Percentiles rank a stretch among this genome's conserved stretches.
These are phyloP conservation scores for Neosilurus hyrtlii DNA, from an alignment of 2,797 vertebrate genomes.

Conservation along the genomic window DNA sequence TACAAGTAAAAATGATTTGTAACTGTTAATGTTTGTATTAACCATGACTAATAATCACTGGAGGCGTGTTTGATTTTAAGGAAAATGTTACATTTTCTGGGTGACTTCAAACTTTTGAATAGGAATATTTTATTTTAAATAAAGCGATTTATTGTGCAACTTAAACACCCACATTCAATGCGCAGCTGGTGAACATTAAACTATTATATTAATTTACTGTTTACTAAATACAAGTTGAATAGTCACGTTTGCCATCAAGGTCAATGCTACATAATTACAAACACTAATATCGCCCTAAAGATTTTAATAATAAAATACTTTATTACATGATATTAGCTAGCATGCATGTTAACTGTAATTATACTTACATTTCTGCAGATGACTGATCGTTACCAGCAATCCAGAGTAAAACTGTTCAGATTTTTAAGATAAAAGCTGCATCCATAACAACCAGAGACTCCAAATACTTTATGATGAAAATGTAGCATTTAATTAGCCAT, in stretches of 20 bases:
- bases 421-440: too few species aligned
- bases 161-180: background rate
- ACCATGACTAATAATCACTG: too few species aligned
- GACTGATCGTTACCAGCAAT: background rate
- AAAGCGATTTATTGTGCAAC: background rate
- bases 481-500: background rate
- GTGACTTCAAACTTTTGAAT: too few species aligned
- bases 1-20: too few species aligned
- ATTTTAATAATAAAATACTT: background rate
- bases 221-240: background rate
- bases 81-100: too few species aligned
- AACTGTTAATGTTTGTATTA: too few species aligned
- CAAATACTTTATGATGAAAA: background rate
- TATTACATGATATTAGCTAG: background rate
- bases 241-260: background rate
- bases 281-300: background rate
- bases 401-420: background rate
- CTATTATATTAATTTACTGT: background rate
- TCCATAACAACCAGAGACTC: background rate
- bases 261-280: background rate
- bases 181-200: background rate
- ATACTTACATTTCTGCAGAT: background rate
- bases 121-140: background rate
- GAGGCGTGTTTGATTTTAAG: too few species aligned
- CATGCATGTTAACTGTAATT: background rate